Evolutionary conservation across 2,113 vertebrate genomes (phyloP).

Genomic region (Corythornis madagascariensis): DNA sequence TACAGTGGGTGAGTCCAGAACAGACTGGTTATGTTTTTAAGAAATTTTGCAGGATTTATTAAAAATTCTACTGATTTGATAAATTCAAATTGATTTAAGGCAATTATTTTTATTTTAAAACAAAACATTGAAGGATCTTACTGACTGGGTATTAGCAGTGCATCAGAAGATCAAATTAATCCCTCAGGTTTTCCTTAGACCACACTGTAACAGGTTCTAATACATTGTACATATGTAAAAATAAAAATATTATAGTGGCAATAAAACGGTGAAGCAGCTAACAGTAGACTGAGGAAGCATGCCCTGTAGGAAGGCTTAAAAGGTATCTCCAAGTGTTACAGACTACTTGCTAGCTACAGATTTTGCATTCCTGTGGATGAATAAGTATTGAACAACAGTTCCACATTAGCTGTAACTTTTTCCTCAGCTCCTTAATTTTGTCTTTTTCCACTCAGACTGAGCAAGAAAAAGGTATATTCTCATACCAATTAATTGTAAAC

Average conservation of each 20-base stretch:
- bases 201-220: background rate
- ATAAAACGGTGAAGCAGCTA: background rate
- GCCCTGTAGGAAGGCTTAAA: background rate
- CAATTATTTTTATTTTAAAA: background rate
- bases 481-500: background rate
- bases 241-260: background rate
- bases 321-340: background rate
- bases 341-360: background rate
- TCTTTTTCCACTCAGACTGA: background rate
- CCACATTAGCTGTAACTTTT: background rate
- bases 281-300: background rate
- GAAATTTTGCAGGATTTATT: background rate
- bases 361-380: background rate
- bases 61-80: background rate
- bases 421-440: background rate
- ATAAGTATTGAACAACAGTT: background rate
- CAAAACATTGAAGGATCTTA: background rate
- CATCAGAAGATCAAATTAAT: background rate
- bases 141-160: background rate
- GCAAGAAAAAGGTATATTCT: background rate
- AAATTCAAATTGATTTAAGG: background rate
- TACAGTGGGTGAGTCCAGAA: background rate
- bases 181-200: background rate
- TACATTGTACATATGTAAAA: background rate
- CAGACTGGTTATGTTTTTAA: fast-evolving